Base-by-base conservation (phyloP, 1,140 invertebrate genomes). In the Solen grandis region DNA sequence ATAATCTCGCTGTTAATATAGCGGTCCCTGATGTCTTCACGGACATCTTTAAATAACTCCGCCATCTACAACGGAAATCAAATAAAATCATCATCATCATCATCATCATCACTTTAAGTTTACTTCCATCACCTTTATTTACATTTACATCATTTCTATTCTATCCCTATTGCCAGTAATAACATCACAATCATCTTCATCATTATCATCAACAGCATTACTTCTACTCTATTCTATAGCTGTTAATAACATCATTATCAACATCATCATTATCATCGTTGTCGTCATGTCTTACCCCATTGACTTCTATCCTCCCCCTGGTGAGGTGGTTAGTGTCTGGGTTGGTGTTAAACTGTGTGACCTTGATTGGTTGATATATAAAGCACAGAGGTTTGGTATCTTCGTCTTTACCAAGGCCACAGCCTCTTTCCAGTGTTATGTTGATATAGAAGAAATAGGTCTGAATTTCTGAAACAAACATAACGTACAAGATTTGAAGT, bases 361-460 rank as follows among this genome's bases (percentile, higher is more conserved):
- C 41, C 27, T 36, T 35, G n/a, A 80, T 54, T 25, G 77, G 77
- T 55, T 65, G 55, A 25, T 80, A 80, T 25, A 62, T 33, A 25
- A 72, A 80, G 35, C 77, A 80, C 27, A 62, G 5, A n/a, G 54
- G 66, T n/a, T 16, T 33, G 13, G 72, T 68, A 8, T 2, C 14
- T 29, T 59, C 46, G 25, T 10, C 52, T 2, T 36, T 36, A 3
- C 14, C 10, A 8, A 29, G 25, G 2, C 62, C 46, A 50, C 77
- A 80, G 10, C 77, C 77, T 1, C 62, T 22, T 35, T 80, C 77
- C 4, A 59, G 57, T 19, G 77, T 33, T 63, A 80, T 72, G 29
- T 65, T 80, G 22, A 80, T 55, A 13, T 80, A 33, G 50, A 80
- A 72, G 41, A 50, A 80, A 65, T 80, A 80, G 4, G 77, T 72